phyloP scores from a whole-genome alignment of 2,797 vertebrate genomes.

The Limnodromus scolopaceus region DNA sequence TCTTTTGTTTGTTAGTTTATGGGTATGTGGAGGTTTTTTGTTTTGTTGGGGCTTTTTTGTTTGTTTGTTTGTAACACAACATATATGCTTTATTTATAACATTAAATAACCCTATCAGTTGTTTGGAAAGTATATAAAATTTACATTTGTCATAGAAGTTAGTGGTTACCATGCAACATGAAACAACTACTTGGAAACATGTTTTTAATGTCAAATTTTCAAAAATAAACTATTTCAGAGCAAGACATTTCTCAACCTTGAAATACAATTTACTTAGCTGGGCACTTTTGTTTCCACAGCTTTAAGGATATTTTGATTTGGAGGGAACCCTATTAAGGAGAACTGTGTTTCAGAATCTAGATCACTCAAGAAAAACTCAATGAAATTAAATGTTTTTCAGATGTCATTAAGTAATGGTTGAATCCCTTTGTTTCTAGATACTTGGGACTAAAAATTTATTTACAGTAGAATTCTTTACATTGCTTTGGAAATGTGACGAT shows the following conservation, averaged over 20 bases:
- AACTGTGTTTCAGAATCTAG: background rate
- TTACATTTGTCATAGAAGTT: background rate
- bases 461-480: background rate
- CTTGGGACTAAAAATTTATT: background rate
- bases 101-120: background rate
- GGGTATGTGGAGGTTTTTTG: too few species aligned
- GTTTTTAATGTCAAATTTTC: background rate
- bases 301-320: background rate
- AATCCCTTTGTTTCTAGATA: background rate
- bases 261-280: background rate
- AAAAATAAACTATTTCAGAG: background rate
- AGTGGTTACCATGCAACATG: background rate
- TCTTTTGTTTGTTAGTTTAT: background rate
- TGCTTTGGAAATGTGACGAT: background rate
- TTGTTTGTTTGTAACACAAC: background rate
- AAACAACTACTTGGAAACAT: background rate
- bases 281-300: background rate
- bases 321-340: background rate
- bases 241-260: background rate
- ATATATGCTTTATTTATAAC: background rate
- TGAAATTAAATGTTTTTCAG: background rate
- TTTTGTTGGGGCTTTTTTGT: accelerated
- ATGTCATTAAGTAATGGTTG: background rate
- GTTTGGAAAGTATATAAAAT: background rate
- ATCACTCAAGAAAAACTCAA: background rate